These are phyloP conservation scores for Octodon degus DNA, from an alignment of 2,113 vertebrate species.

Conservation along the genomic window DNA sequence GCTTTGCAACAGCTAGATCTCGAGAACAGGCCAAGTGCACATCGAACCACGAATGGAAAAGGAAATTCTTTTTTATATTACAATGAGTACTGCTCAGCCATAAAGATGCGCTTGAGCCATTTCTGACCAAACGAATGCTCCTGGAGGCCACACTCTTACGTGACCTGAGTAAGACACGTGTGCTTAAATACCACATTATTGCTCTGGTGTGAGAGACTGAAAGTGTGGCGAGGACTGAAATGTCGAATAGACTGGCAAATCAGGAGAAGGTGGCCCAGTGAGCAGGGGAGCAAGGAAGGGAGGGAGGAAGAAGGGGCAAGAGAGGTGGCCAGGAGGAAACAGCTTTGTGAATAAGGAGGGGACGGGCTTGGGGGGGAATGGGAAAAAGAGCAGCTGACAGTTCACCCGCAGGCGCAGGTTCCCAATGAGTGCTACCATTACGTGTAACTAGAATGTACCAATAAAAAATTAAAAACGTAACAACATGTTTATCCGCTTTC, in stretches of 20 bases:
- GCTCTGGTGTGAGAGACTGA: neutral
- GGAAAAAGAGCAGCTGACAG: accelerated
- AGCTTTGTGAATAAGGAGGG: neutral
- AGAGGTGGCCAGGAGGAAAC: neutral
- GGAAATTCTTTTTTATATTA: neutral
- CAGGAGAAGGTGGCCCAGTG: neutral
- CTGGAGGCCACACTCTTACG: neutral
- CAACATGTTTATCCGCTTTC: neutral
- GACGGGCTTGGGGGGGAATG: neutral
- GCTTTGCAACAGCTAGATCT: neutral
- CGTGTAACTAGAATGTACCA: neutral
- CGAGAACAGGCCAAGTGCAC: neutral
- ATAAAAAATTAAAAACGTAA: neutral
- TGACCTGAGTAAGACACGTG: neutral
- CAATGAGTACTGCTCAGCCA: neutral
- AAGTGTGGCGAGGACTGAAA: neutral
- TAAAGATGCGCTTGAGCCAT: neutral
- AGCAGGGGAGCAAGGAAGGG: neutral
- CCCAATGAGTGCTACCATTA: neutral
- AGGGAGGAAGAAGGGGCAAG: neutral
- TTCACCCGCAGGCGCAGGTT: neutral
- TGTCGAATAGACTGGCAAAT: neutral
- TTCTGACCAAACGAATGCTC: neutral
- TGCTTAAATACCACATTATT: neutral
- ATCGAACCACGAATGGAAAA: neutral